Base-by-base conservation (phyloP, 2,888 invertebrate genomes). In the Ectemnius lituratus region DNA sequence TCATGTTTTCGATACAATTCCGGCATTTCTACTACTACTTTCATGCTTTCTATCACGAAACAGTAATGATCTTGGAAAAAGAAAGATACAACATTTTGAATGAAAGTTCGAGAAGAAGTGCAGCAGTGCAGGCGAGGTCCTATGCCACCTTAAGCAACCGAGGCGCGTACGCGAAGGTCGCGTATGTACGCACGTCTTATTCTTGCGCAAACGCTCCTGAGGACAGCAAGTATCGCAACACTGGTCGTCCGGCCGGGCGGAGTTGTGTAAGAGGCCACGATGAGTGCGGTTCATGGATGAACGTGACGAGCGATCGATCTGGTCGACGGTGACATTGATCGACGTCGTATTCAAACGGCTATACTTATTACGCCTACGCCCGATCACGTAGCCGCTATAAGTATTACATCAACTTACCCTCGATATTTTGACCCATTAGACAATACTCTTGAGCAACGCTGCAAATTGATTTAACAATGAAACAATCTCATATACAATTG, bases 131-230 rank as follows among this genome's bases (percentile, higher is more conserved):
- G 23, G 23, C 23, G 23, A 23, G 23, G 23, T 23, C 23, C 23
- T 23, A 23, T 2, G 23, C 23, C 23, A 23, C 3, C 23, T 23
- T 52, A 14, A 14, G 52, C 6, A 52, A 13, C 57, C 65, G 64
- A 47, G 45, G 47, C 45, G 52, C 79, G 79, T 81, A 76, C 13
- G 62, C 65, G 83, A 82, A 82, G 79, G 79, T 81, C 84, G 52
- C 6, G 52, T 14, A 13, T 4, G 14, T 28, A 46, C 47, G 52
- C 8, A 45, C 60, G 58, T 57, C 61, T 62, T 37, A 37, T 58
- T 57, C 66, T 82, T 82, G 68, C 82, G 81, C 61, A 82, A 82
- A 78, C 49, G 14, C 16, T 28, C 37, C 27, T 63, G 61, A 69
- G 65, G 46, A 70, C 61, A 23, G 20, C n/a, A 14, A 16, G 52